phyloP scores from a whole-genome alignment of 2,888 invertebrate species.

The Orchesella flavescens region DNA sequence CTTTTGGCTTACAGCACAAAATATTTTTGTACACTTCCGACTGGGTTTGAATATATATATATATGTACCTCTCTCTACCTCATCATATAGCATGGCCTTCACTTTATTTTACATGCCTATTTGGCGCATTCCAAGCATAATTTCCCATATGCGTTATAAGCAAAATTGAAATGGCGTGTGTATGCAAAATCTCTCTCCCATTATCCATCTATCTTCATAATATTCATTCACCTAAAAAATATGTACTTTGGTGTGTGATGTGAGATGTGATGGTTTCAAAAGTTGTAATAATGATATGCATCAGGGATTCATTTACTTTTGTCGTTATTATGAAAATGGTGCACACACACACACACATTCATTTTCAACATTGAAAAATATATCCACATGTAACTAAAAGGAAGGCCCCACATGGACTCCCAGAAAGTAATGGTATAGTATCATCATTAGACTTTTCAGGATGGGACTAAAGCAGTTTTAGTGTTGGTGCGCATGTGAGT shows the following conservation, averaged over 20 bases:
- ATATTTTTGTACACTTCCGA: too few species aligned
- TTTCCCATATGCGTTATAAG: not conserved
- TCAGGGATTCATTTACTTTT: slow-evolving; percentile 11
- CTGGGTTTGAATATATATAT: too few species aligned
- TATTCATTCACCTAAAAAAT: not conserved
- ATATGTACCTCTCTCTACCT: not conserved
- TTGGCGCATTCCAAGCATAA: slow-evolving; percentile 41
- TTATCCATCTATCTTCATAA: not conserved
- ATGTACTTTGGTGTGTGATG: not conserved
- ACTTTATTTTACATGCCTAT: slow-evolving; percentile 45
- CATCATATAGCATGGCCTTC: slow-evolving; percentile 38
- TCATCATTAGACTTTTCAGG: slow-evolving; percentile 11
- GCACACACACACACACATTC: not conserved
- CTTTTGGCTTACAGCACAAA: too few species aligned
- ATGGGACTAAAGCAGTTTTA: not conserved
- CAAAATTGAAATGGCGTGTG: not conserved
- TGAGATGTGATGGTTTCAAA: not conserved
- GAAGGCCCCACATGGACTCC: too few species aligned
- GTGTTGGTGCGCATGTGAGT: slow-evolving; percentile 35
- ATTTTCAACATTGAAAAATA: not conserved
- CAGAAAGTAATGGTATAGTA: not conserved
- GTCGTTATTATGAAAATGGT: not conserved
- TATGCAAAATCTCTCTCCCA: not conserved
- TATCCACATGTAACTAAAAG: too few species aligned
- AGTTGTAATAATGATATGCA: slow-evolving; percentile 1